A percentile compares a stretch with the other conserved stretches of the same genome.
These are phyloP conservation scores for Clupea harengus DNA, from an alignment of 2,113 vertebrate species.

Conservation along the genomic window DNA sequence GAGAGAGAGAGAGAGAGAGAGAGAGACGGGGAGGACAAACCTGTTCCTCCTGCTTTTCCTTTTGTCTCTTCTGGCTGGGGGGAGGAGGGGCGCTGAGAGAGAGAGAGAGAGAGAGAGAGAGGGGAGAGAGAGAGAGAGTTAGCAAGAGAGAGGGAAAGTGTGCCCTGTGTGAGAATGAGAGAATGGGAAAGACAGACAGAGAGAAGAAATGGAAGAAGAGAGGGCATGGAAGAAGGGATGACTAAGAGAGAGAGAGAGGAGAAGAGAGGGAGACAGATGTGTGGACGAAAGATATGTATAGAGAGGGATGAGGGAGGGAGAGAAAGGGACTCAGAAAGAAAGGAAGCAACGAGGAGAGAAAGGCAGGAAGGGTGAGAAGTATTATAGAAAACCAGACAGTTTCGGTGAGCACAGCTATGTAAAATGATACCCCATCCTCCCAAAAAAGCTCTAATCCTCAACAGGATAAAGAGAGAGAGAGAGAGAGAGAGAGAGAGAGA, in stretches of 20 bases:
- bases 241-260: neutral
- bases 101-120: constrained; percentile 22
- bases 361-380: neutral
- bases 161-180: constrained; percentile 17
- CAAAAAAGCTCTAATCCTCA: neutral
- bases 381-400: constrained; percentile 31
- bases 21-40: constrained; percentile 55
- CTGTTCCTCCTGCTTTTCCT: constrained; percentile 56
- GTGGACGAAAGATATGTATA: neutral
- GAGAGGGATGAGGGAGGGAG: neutral
- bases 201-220: constrained; percentile 42
- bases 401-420: constrained; percentile 53
- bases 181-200: too few relatives aligned
- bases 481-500: neutral
- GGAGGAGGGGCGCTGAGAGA: constrained; percentile 16
- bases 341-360: constrained; percentile 16
- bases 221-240: neutral
- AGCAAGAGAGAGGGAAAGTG: neutral
- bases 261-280: neutral
- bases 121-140: constrained; percentile 10
- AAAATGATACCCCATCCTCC: constrained; percentile 47
- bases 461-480: neutral
- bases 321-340: constrained; percentile 22
- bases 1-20: constrained; percentile 47
- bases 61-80: neutral